Conservation (phyloP, 2,113 vertebrate genomes). For the Pelmatolapia mariae region DNA sequence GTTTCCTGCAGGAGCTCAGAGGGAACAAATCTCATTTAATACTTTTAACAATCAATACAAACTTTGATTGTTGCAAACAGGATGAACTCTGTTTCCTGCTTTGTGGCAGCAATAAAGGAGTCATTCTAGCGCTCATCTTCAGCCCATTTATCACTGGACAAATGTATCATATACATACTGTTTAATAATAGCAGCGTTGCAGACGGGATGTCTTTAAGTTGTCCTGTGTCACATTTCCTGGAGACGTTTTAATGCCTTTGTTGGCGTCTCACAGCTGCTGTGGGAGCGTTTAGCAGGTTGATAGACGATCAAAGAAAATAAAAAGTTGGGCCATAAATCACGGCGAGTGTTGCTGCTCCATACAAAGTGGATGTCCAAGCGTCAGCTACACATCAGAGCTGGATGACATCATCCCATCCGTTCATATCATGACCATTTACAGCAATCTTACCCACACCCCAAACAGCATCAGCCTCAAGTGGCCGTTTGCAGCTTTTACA, state of each 20-base stretch:
- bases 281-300: not conserved
- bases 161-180: not conserved
- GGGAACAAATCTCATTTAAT: not conserved
- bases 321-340: not conserved
- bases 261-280: not conserved
- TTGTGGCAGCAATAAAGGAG: not conserved
- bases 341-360: rapidly evolving
- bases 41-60: not conserved
- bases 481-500: not conserved
- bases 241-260: not conserved
- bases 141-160: not conserved
- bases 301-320: not conserved
- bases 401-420: not conserved
- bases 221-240: not conserved
- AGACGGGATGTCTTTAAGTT: not conserved
- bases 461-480: not conserved
- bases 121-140: not conserved
- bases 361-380: not conserved
- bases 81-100: not conserved
- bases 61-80: not conserved
- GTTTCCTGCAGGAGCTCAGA: not conserved
- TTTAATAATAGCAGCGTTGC: not conserved
- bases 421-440: not conserved
- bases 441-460: not conserved
- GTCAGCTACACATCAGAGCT: not conserved